Evolutionary conservation across 2,113 vertebrate genomes (phyloP).

Genomic region (Toxostoma redivivum): DNA sequence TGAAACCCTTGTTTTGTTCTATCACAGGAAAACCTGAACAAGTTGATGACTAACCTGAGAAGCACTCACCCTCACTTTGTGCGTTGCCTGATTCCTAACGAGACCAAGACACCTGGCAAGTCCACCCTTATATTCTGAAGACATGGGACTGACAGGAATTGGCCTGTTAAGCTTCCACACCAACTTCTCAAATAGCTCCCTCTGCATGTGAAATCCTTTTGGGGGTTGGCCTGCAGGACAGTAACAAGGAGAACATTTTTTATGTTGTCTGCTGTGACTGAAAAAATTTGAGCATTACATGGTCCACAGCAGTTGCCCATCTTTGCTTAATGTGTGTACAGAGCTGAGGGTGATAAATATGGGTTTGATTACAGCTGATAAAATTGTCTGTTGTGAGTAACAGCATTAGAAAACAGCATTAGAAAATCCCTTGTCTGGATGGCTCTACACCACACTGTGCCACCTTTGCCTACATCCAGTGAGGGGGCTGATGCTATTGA

Average conservation of each 20-base stretch:
- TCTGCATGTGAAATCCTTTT: neutral
- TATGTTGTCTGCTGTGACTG: neutral
- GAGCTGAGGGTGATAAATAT: neutral
- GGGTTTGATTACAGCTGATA: neutral
- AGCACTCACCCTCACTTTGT: slow-evolving; percentile 87
- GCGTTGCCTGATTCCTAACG: slow-evolving; percentile 86
- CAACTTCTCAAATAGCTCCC: neutral
- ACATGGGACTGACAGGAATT: neutral
- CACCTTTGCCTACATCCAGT: neutral
- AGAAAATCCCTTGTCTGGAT: neutral
- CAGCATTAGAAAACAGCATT: neutral
- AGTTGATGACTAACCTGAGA: slow-evolving; percentile 91
- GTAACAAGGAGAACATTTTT: neutral
- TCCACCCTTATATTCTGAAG: neutral
- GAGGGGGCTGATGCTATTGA: neutral
- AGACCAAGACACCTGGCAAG: slow-evolving; percentile 85
- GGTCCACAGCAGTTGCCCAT: neutral
- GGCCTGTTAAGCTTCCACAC: neutral
- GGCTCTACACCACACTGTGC: neutral
- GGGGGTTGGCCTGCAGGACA: neutral
- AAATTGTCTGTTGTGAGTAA: neutral
- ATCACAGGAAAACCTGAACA: slow-evolving; percentile 88
- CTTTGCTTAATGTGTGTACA: neutral
- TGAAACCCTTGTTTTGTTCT: neutral
- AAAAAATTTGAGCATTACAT: neutral